A percentile compares a stretch with the other conserved stretches of the same genome.
phyloP scores from a whole-genome alignment of 2,797 vertebrate genomes.

The Lemur catta region DNA sequence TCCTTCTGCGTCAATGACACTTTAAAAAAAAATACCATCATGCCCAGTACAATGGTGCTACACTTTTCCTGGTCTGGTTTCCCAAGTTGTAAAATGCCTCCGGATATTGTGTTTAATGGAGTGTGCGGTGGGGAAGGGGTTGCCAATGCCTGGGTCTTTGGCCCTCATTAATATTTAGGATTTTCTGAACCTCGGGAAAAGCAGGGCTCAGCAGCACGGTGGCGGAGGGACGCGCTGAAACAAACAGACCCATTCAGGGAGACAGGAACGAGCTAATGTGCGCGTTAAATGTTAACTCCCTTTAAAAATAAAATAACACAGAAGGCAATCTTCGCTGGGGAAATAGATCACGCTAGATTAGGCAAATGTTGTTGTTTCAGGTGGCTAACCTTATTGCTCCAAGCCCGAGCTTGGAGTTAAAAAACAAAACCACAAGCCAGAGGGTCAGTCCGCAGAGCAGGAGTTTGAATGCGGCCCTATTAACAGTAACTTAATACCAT shows the following conservation, averaged over 20 bases:
- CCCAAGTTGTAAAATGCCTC: background rate
- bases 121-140: background rate
- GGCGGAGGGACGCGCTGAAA: background rate
- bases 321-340: background rate
- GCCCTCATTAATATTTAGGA: slow-evolving; percentile 42
- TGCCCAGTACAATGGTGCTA: fast-evolving
- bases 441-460: background rate
- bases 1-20: background rate
- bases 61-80: background rate
- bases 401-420: background rate
- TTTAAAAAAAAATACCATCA: background rate
- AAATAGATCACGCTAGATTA: slow-evolving; percentile 51
- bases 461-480: background rate
- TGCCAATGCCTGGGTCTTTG: background rate
- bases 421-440: slow-evolving; percentile 20
- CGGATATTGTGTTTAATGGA: slow-evolving; percentile 22
- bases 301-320: slow-evolving; percentile 57
- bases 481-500: background rate
- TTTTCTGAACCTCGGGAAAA: slow-evolving; percentile 28
- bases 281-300: slow-evolving; percentile 46
- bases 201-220: background rate
- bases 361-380: slow-evolving; percentile 68
- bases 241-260: slow-evolving; percentile 39
- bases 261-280: background rate
- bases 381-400: slow-evolving; percentile 31